Evolutionary conservation across 2,113 vertebrate genomes (phyloP), one percentile per base, ranked within the genome.

Genomic region (Saguinus midas): DNA sequence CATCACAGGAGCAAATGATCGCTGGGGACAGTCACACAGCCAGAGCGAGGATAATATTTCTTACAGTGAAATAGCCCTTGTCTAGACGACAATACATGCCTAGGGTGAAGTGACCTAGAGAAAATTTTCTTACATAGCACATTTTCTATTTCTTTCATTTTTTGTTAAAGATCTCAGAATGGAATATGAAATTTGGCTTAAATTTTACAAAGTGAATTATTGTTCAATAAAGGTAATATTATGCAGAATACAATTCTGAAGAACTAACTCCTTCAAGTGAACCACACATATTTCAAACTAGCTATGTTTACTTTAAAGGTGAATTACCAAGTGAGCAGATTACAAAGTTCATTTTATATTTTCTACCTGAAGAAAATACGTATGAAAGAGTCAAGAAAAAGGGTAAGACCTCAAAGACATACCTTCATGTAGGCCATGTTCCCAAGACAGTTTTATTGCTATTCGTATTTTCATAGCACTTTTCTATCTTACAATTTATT

Each of bases 401-500:
- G 3, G 27, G 2, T 72, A 73, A 66, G 13, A 2, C 8, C 52
- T 66, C 1, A 52, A 91, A 95, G 20, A 52, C 40, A 85, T 61
- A 43, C 21, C 4, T 64, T 84, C 40, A 75, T 43, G 1, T 72
- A 90, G 35, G 52, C 3, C 11, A 18, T 50, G 40, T 78, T 58
- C 11, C 32, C 72, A 55, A 91, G 70, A n/a, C 16, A 72, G 5
- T 80, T 75, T 92, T 48, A 21, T 86, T 89, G 4, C 68, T 88
- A 58, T 58, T 75, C 43, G 72, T 48, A 64, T 85, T 61, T 96
- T 85, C 40, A 45, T 13, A 48, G 35, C 21, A 87, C 45, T 92
- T 92, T 96, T 84, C 25, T 6, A 80, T 57, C 80, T 84, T 85
- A 64, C 21, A 32, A 78, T 68, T 86, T 95, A 70, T 90, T 92